These are phyloP conservation scores for Gymnorhina tibicen DNA, from an alignment of 2,113 vertebrate species.

Conservation along the genomic window DNA sequence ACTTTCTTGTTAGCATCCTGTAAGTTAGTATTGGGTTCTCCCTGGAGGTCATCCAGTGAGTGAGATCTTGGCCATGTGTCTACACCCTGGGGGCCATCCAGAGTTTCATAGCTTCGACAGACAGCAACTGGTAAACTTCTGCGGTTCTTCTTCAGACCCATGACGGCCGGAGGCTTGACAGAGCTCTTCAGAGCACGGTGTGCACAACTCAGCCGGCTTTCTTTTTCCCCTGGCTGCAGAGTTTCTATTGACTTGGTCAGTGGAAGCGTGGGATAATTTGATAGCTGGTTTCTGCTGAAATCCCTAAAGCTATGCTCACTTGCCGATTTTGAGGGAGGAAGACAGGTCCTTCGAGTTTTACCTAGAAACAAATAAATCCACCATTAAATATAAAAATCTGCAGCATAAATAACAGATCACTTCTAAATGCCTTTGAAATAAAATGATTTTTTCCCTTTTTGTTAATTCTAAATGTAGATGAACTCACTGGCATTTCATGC, in stretches of 20 bases:
- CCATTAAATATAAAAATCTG: not conserved
- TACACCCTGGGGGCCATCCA: slow-evolving; percentile 71
- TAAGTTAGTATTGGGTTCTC: slow-evolving; percentile 54
- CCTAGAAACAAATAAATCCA: slow-evolving; percentile 77
- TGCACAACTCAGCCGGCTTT: slow-evolving; percentile 26
- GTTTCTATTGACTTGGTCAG: slow-evolving; percentile 76
- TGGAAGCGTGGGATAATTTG: slow-evolving; percentile 82
- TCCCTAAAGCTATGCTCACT: slow-evolving; percentile 72
- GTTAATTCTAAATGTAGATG: not conserved
- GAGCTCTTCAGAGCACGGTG: slow-evolving; percentile 63
- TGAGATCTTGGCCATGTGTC: slow-evolving; percentile 85
- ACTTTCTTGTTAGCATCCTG: slow-evolving; percentile 54
- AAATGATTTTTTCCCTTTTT: not conserved
- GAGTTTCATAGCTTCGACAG: slow-evolving; percentile 88
- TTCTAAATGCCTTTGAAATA: not conserved
- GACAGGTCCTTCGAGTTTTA: slow-evolving; percentile 79
- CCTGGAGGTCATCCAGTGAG: slow-evolving; percentile 89
- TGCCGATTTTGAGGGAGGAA: slow-evolving; percentile 74
- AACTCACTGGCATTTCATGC: not conserved
- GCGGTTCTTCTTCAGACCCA: slow-evolving; percentile 73
- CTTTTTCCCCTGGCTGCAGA: slow-evolving; percentile 74
- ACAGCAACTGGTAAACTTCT: slow-evolving; percentile 75
- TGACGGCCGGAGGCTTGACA: slow-evolving; percentile 62
- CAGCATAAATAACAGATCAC: not conserved
- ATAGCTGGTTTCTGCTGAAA: slow-evolving; percentile 75